Percentiles rank a stretch among this genome's conserved stretches.
These are phyloP conservation scores for Drosophila asahinai DNA, from an alignment of 1,140 invertebrate species.

Conservation along the genomic window DNA sequence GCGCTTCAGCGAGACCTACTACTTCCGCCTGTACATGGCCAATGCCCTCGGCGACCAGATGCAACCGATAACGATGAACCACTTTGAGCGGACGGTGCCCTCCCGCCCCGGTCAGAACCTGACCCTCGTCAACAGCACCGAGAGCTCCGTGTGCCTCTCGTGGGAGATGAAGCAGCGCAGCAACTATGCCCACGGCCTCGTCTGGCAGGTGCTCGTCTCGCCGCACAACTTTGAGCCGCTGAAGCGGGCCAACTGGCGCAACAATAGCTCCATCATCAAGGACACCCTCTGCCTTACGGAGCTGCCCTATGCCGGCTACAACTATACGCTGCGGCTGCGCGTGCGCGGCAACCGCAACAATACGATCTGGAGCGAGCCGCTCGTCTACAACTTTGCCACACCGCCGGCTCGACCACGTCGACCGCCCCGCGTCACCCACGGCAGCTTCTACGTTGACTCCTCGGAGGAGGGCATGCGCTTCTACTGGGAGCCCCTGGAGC, in stretches of 20 bases:
- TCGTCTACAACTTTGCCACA: slow-evolving; percentile 54
- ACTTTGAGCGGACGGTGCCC: slow-evolving; percentile 55
- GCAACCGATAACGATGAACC: slow-evolving; percentile 51
- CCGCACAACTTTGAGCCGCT: slow-evolving; percentile 53
- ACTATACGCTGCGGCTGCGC: slow-evolving; percentile 58
- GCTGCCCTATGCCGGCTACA: slow-evolving; percentile 63
- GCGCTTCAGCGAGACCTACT: slow-evolving; percentile 50
- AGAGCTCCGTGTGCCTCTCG: slow-evolving; percentile 52
- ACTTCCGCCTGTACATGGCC: slow-evolving; percentile 42
- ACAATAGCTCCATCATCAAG: slow-evolving; percentile 44
- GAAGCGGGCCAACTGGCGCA: slow-evolving; percentile 49
- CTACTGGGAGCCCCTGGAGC: slow-evolving; percentile 69
- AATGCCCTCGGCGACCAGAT: slow-evolving; percentile 43
- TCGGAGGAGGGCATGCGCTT: slow-evolving; percentile 52
- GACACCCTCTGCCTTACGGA: slow-evolving; percentile 67
- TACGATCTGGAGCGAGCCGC: slow-evolving; percentile 62
- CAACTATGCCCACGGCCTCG: slow-evolving; percentile 55
- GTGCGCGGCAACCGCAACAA: slow-evolving; percentile 68
- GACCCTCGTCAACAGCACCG: slow-evolving; percentile 43
- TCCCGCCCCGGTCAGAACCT: slow-evolving; percentile 61
- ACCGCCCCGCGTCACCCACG: slow-evolving; percentile 64
- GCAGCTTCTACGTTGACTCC: slow-evolving; percentile 72
- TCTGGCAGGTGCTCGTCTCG: slow-evolving; percentile 56
- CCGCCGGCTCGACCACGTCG: slow-evolving; percentile 50
- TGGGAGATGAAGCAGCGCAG: slow-evolving; percentile 72